Evolutionary conservation across 2,888 invertebrate species (phyloP).

Genomic region (Dicyrtoma fusca): DNA sequence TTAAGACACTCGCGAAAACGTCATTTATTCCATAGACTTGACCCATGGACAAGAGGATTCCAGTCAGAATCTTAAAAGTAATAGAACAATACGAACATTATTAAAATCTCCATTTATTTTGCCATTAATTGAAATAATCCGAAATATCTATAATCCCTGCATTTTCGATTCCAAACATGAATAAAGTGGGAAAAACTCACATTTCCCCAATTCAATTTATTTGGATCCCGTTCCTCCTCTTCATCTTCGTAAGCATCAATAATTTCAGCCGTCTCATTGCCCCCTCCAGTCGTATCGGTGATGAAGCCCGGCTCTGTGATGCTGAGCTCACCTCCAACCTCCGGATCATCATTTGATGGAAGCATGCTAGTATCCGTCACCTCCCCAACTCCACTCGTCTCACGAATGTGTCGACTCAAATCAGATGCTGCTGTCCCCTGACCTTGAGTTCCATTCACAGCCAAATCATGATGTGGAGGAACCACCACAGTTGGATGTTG

Average conservation of each 20-base stretch:
- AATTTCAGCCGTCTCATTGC: conserved; percentile 33
- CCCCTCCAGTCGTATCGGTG: conserved; percentile 23
- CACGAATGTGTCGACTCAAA: conserved; percentile 14
- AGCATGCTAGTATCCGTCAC: background rate
- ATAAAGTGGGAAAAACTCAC: conserved; percentile 53
- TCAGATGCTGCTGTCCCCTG: background rate
- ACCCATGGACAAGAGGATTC: conserved; percentile 60
- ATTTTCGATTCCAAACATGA: background rate
- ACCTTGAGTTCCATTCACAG: conserved; percentile 8
- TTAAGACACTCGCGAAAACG: conserved; percentile 59
- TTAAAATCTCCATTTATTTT: too few relatives aligned
- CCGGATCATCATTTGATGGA: conserved; percentile 23
- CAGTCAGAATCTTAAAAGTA: conserved; percentile 61
- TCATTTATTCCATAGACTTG: conserved; percentile 61
- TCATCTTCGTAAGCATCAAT: conserved; percentile 33
- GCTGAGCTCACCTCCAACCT: background rate
- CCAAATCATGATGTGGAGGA: background rate
- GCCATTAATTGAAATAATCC: conserved; percentile 15
- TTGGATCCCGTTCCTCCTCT: conserved; percentile 24
- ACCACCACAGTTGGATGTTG: conserved; percentile 9
- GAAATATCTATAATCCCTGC: background rate
- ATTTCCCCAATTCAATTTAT: conserved; percentile 59
- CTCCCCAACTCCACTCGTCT: background rate
- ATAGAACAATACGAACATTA: too few relatives aligned
- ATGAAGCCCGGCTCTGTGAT: conserved; percentile 22